These are phyloP conservation scores for Torymus auratus DNA, from an alignment of 2,888 invertebrate genomes.

Conservation along the genomic window DNA sequence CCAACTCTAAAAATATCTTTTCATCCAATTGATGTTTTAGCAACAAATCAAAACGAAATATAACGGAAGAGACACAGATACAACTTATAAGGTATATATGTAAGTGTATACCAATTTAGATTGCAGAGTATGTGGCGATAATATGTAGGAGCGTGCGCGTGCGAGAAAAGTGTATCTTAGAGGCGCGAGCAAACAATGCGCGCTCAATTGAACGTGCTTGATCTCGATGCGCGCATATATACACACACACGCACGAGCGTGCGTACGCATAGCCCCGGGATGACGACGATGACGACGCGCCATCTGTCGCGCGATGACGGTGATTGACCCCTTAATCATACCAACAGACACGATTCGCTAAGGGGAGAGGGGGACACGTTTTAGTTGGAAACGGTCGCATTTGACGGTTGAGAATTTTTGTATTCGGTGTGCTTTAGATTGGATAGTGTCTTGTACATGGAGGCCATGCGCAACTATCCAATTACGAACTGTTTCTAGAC, in stretches of 20 bases:
- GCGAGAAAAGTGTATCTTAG: conserved; percentile 9
- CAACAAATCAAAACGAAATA: too few relatives aligned
- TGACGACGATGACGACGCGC: background rate
- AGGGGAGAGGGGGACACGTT: conserved; percentile 9
- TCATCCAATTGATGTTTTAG: too few relatives aligned
- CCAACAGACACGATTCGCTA: conserved; percentile 39
- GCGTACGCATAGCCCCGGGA: background rate
- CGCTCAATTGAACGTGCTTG: conserved; percentile 20
- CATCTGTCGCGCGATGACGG: conserved; percentile 1
- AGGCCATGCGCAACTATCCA: too few relatives aligned
- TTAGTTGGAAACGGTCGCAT: conserved; percentile 7
- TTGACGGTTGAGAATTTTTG: background rate
- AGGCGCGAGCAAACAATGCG: conserved; percentile 20
- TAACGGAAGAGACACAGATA: too few relatives aligned
- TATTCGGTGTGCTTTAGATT: too few relatives aligned
- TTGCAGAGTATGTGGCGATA: too few relatives aligned
- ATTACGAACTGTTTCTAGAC: too few relatives aligned
- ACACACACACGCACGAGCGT: background rate
- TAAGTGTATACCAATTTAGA: too few relatives aligned
- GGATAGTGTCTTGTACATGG: too few relatives aligned
- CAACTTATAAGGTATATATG: too few relatives aligned
- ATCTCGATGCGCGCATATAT: background rate
- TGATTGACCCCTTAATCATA: conserved; percentile 44
- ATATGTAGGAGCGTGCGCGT: too few relatives aligned
- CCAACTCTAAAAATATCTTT: too few relatives aligned